Base-by-base conservation (phyloP, 1,140 invertebrate species). In the Megalonaias nervosa region DNA sequence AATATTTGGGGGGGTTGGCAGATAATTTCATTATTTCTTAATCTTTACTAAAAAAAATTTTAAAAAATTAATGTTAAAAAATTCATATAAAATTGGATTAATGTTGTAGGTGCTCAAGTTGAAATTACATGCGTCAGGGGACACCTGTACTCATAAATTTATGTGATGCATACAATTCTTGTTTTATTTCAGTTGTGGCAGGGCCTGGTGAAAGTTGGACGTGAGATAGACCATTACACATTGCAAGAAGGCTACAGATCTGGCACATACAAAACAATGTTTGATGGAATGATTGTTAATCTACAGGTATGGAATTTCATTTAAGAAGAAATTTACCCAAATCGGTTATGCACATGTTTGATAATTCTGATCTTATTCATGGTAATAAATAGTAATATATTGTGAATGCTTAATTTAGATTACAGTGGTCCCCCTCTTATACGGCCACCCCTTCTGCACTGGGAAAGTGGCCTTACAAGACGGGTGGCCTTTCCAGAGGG, bases 221-320 rank as follows among this genome's bases (percentile, higher is more conserved):
- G 76, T n/a, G 76, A 78, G 15, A 68, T 78, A 26, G 76, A 78
- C 58, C 65, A 73, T 1, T 78, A 78, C 31, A 23, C 59, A 17
- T 23, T 78, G 12, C 12, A 62, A n/a, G n/a, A 66, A 19, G 48
- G 60, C 56, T 67, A 73, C 38, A 56, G 66, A 23, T 71, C 76
- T 21, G 76, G 58, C 31, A 17, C 64, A 3, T 48, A 73, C 64
- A 31, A 67, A 16, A 69, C 76, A 19, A 48, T 16, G 9, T 78
- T 78, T 66, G 74, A 72, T 68, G 71, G 66, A 38, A 31, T 73
- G 1, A 64, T 31, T 56, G 71, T 74, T 31, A 31, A 73, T 16
- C 31, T 78, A 11, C 70, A 72, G 76, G 76, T 78, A 57, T 57
- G 61, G 15, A 61, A 48, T 48, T 11, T 48, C 11, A 11, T 48